Percentiles rank a stretch among this genome's conserved stretches.
These are phyloP conservation scores for Heteromurus nitidus DNA, from an alignment of 2,888 invertebrate species.

Conservation along the genomic window DNA sequence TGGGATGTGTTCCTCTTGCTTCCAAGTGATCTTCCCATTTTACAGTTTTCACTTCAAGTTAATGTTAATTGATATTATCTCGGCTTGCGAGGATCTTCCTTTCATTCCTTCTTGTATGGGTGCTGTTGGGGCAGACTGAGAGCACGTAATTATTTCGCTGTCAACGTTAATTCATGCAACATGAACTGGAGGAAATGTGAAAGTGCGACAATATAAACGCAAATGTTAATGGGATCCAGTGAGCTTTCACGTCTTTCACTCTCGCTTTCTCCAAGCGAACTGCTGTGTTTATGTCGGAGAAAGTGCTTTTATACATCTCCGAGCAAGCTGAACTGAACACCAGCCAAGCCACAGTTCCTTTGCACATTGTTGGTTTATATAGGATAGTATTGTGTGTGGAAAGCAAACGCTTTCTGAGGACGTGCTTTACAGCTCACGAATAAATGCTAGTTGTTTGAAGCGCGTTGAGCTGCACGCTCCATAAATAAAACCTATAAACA, in stretches of 20 bases:
- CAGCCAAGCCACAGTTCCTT: too few relatives aligned
- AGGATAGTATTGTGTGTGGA: too few relatives aligned
- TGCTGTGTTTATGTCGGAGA: conserved; percentile 1
- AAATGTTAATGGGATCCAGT: neutral
- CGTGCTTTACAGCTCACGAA: too few relatives aligned
- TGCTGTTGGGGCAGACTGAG: too few relatives aligned
- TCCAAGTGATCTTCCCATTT: conserved; percentile 14
- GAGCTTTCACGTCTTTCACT: conserved; percentile 5
- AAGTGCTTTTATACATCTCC: neutral
- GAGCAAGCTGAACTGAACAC: too few relatives aligned
- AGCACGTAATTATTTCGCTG: neutral
- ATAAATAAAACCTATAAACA: too few relatives aligned
- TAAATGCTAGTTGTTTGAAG: too few relatives aligned
- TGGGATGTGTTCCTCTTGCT: neutral
- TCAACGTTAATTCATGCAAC: neutral
- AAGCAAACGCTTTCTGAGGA: too few relatives aligned
- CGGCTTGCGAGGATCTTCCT: neutral
- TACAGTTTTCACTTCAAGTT: neutral
- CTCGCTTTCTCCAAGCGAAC: conserved; percentile 41
- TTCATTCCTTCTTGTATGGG: neutral
- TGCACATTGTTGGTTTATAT: too few relatives aligned
- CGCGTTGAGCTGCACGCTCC: too few relatives aligned
- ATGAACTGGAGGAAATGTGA: neutral
- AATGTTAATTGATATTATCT: neutral
- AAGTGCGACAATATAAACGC: too few relatives aligned